Conservation (phyloP, 1,140 invertebrate genomes). For the Drosophila orosa region DNA sequence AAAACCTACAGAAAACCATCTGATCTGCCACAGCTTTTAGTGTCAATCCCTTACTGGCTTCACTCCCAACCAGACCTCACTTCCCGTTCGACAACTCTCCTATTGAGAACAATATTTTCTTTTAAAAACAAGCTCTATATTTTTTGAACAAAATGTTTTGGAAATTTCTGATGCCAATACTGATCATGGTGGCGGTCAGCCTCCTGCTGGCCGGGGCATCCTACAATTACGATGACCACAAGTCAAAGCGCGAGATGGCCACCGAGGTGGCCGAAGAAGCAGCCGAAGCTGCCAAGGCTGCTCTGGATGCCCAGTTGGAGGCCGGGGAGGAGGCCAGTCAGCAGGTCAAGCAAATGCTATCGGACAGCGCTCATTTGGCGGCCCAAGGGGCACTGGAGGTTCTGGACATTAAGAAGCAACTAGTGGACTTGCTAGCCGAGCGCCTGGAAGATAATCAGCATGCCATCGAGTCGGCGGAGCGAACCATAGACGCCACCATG, state of each 20-base stretch:
- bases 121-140: too few species aligned
- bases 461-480: constrained; percentile 18
- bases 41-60: neutral
- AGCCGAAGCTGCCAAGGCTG: constrained; percentile 19
- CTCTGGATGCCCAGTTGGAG: constrained; percentile 26
- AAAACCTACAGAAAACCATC: too few species aligned
- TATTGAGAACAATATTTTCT: neutral
- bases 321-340: constrained; percentile 16
- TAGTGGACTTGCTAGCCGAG: constrained; percentile 15
- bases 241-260: constrained; percentile 16
- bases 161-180: neutral
- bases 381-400: constrained; percentile 30
- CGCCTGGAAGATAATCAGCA: constrained; percentile 6
- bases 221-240: neutral
- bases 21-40: neutral
- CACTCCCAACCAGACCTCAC: neutral
- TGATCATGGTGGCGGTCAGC: neutral
- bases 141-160: neutral
- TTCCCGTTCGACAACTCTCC: too few species aligned
- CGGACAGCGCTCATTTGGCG: constrained; percentile 34
- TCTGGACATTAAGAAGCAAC: constrained; percentile 25
- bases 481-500: neutral
- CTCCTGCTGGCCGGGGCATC: neutral
- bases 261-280: constrained; percentile 20
- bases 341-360: constrained; percentile 16